Conservation (phyloP, 2,113 vertebrate genomes). For the Mohoua ochrocephala region DNA sequence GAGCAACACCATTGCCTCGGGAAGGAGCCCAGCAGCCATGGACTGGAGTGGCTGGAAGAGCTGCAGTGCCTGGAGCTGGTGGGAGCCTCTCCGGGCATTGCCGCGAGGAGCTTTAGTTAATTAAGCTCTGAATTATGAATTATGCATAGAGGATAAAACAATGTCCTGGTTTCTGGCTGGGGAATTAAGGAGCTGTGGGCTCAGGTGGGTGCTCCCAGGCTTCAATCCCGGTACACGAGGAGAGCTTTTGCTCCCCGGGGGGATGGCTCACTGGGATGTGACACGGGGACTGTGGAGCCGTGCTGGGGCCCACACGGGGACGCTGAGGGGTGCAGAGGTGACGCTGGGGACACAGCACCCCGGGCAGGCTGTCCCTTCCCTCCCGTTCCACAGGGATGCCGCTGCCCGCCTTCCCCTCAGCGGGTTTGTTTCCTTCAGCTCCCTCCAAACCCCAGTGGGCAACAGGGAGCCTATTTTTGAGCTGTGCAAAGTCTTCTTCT, state of each 20-base stretch:
- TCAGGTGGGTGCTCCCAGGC: not conserved
- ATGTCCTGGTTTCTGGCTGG: not conserved
- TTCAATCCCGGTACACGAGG: not conserved
- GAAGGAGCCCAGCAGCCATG: not conserved
- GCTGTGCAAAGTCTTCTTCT: slow-evolving; percentile 19
- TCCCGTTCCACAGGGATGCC: accelerated
- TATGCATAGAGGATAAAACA: not conserved
- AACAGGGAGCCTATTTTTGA: slow-evolving; percentile 24
- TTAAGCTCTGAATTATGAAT: not conserved
- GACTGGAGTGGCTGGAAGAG: not conserved
- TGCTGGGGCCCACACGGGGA: not conserved
- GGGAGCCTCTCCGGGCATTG: not conserved
- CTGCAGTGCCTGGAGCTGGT: not conserved
- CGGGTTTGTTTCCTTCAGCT: not conserved
- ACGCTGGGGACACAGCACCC: not conserved
- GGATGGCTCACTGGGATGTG: not conserved
- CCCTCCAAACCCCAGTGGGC: not conserved
- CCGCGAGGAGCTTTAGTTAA: not conserved
- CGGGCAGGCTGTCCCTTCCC: not conserved
- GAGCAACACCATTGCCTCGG: not conserved
- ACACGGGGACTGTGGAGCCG: accelerated
- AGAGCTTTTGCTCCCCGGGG: accelerated
- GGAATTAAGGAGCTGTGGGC: not conserved
- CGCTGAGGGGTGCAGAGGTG: not conserved
- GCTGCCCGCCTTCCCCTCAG: not conserved